These are phyloP conservation scores for Halcyon badia DNA, from an alignment of 2,797 vertebrate genomes.

Conservation along the genomic window DNA sequence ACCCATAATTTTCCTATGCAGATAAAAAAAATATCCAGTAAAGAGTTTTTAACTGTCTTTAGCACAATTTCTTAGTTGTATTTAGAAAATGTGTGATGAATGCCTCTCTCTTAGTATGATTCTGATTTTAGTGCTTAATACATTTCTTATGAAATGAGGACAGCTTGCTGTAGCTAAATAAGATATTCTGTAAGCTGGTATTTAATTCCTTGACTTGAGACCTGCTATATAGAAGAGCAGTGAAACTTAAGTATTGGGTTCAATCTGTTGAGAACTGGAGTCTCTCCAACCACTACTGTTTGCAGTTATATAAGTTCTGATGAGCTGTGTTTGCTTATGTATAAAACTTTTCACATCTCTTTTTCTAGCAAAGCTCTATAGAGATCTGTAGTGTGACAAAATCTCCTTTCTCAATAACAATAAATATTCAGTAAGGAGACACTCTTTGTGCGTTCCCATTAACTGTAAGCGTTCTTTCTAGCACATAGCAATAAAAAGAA, in stretches of 20 bases:
- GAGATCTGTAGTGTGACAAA: not conserved
- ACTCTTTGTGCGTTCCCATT: not conserved
- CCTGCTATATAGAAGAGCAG: not conserved
- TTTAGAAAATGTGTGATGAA: not conserved
- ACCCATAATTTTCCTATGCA: not conserved
- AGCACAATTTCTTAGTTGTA: not conserved
- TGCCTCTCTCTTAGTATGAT: not conserved
- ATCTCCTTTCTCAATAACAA: not conserved
- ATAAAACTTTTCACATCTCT: not conserved
- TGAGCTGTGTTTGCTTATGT: not conserved
- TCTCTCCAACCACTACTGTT: not conserved
- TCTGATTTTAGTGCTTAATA: not conserved
- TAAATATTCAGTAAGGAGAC: slow-evolving; percentile 35
- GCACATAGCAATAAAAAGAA: slow-evolving; percentile 4
- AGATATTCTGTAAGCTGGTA: not conserved
- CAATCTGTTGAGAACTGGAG: not conserved
- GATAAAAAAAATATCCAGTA: not conserved
- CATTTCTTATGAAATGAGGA: not conserved
- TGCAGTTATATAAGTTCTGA: not conserved
- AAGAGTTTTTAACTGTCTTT: not conserved
- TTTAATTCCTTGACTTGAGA: not conserved
- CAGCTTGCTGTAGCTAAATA: not conserved
- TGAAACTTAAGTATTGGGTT: not conserved
- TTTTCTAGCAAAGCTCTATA: not conserved
- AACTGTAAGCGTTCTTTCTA: not conserved